Percentiles rank a stretch among this genome's conserved stretches.
These are phyloP conservation scores for Mormyrus proboscirostris DNA, from an alignment of 2,797 vertebrate species.

Conservation along the genomic window DNA sequence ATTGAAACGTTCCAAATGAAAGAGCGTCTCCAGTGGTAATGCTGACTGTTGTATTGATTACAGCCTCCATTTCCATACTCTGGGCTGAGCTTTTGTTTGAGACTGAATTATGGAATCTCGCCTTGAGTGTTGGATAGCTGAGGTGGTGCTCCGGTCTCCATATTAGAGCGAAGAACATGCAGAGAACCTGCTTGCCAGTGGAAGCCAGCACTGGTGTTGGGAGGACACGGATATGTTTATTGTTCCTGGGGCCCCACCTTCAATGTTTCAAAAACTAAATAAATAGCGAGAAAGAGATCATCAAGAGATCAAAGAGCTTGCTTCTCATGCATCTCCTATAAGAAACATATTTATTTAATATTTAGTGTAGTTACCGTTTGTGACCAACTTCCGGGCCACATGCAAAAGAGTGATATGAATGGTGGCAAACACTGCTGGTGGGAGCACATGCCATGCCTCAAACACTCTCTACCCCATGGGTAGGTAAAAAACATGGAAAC, in stretches of 20 bases:
- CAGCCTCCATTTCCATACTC: conserved; percentile 8
- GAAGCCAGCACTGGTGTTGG: background rate
- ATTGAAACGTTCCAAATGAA: background rate
- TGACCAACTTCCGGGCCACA: background rate
- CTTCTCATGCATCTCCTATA: background rate
- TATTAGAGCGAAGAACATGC: background rate
- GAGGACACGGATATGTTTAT: background rate
- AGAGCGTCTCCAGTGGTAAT: background rate
- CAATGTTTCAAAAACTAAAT: background rate
- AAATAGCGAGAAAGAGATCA: background rate
- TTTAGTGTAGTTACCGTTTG: background rate
- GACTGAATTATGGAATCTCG: background rate
- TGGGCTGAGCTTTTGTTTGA: background rate
- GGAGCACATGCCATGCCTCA: background rate
- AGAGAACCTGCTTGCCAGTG: background rate
- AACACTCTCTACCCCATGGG: background rate
- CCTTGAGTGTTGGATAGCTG: background rate
- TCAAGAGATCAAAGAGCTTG: background rate
- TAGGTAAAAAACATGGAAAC: background rate
- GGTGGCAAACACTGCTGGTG: background rate
- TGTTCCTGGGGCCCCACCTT: background rate
- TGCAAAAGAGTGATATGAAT: background rate
- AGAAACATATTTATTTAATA: background rate
- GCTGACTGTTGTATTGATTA: background rate
- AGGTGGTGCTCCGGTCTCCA: background rate